Evolutionary conservation across 30 jellyfish, hydroid and myxozoan genomes (phyloP), one percentile per base, ranked within the genome.

Genomic region (Aurelia coerulea): DNA sequence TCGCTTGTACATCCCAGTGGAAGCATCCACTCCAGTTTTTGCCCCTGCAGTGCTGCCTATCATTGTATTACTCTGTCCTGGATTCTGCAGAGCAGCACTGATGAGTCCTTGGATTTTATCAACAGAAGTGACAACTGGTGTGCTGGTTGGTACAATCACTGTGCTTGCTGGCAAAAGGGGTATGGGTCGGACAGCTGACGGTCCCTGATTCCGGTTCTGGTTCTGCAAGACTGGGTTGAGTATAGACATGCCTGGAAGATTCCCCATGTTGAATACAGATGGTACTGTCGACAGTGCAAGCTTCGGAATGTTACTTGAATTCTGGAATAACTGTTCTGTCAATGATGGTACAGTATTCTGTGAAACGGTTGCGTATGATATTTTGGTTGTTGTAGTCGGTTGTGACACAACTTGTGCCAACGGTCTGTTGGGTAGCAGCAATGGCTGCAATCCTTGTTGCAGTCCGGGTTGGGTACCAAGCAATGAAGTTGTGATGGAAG

Each of bases 51-150:
- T 71, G 37, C 78, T 23, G 79, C 85, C 73, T 12, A 71, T 29
- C 31, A 77, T 51, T 58, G 90, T 46, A 51, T 65, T 79, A 19
- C 81, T 67, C 58, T 71, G 59, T 42, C 83, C 70, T 9, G 96
- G 96, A 15, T 68, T 58, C 53, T 73, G 90, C 34, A 77, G 75
- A 14, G 95, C 95, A 13, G 96, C 96, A 56, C 83, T 80, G 18
- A 87, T 75, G 34, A 87, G 80, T 32, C 96, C 96, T 51, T 87
- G 96, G 17, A 87, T 87, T 34, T 87, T 87, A 72, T 87, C 96
- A 23, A 77, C 86, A 50, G 90, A 46, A 2, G 92, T 58, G 6
- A 49, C 59, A 33, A 68, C 79, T 32, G 52, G 74, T 64, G 79
- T 59, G 15, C 92, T 85, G 2, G 92, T 53, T 10, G 92, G 62